Conservation (phyloP, 2,888 invertebrate genomes). For the Trichacis sp. region DNA sequence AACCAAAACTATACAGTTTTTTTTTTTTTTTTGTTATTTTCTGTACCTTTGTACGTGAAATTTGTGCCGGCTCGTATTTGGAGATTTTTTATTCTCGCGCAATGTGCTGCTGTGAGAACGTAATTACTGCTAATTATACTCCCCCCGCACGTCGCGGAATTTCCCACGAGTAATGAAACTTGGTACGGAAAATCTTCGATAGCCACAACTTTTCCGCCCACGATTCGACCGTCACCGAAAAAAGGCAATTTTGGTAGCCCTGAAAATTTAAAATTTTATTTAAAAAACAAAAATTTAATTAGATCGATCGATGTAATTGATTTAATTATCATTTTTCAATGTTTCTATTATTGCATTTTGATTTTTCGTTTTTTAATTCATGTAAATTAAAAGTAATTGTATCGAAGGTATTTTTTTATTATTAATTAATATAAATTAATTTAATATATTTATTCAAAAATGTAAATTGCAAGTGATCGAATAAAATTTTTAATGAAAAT, state of each 20-base stretch:
- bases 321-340: too few relatives aligned
- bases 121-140: slow-evolving; percentile 23
- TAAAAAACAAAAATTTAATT: too few relatives aligned
- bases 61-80: slow-evolving; percentile 27
- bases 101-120: slow-evolving; percentile 33
- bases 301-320: too few relatives aligned
- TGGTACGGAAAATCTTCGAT: slow-evolving; percentile 33
- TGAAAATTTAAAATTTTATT: too few relatives aligned
- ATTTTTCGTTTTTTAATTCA: background rate
- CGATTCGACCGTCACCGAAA: slow-evolving; percentile 17
- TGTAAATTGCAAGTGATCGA: too few relatives aligned
- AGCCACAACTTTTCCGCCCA: slow-evolving; percentile 22
- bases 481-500: too few relatives aligned
- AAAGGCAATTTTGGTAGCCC: background rate
- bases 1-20: too few relatives aligned
- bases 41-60: slow-evolving; percentile 3
- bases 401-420: too few relatives aligned
- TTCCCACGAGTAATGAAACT: slow-evolving; percentile 10
- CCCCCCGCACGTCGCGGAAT: slow-evolving; percentile 21
- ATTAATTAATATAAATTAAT: too few relatives aligned
- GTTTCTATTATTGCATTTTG: too few relatives aligned
- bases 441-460: too few relatives aligned
- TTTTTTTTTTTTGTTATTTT: too few relatives aligned
- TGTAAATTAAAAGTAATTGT: background rate
- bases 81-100: background rate